Conservation (phyloP, 2,113 vertebrate genomes). For the Apodemus speciosus region DNA sequence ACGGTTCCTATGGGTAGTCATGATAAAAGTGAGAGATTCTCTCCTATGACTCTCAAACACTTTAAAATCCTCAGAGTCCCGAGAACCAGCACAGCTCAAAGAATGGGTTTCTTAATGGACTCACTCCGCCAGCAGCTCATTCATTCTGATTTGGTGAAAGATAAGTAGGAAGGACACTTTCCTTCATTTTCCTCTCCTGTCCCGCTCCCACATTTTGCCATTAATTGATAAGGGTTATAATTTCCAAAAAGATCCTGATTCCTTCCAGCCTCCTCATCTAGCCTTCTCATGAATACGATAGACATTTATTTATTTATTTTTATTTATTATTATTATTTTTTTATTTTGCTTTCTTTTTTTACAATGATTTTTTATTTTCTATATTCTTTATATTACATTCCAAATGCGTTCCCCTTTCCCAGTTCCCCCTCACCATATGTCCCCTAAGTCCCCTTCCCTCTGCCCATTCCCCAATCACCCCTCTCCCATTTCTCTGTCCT, state of each 20-base stretch:
- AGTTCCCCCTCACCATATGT: no score
- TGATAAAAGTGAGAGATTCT: slow-evolving; percentile 28
- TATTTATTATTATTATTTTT: no score
- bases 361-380: no score
- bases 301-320: no score
- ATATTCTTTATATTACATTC: no score
- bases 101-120: not conserved
- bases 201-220: not conserved
- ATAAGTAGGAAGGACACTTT: not conserved
- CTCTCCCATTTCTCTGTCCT: no score
- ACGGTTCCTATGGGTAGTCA: not conserved
- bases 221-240: not conserved
- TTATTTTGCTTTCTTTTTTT: no score
- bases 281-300: not conserved
- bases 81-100: not conserved
- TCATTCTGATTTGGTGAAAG: not conserved
- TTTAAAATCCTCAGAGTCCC: not conserved
- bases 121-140: not conserved
- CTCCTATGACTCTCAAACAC: not conserved
- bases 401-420: no score
- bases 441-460: no score
- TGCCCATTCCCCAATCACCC: no score
- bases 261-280: not conserved
- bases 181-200: not conserved
- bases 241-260: not conserved